Percentiles rank a stretch among this genome's conserved stretches.
phyloP scores from a whole-genome alignment of 1,140 invertebrate species.

The Gryllus bimaculatus region DNA sequence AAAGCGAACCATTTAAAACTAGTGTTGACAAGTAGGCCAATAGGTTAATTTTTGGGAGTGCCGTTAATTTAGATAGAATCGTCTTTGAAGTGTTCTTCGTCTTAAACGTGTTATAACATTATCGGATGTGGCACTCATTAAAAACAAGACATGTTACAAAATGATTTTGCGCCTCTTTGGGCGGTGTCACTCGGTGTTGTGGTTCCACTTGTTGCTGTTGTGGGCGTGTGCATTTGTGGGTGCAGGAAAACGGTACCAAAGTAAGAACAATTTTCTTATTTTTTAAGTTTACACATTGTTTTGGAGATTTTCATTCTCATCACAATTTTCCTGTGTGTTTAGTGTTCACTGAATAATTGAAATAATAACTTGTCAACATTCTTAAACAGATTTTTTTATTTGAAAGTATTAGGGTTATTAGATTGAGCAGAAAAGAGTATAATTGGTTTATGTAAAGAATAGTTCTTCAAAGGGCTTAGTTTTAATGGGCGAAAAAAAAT shows the following conservation, averaged over 20 bases:
- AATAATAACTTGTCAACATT: no score
- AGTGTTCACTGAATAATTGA: no score
- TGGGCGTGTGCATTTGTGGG: not conserved
- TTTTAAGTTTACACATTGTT: no score
- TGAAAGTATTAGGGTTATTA: no score
- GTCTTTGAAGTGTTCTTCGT: not conserved
- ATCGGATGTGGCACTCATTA: not conserved
- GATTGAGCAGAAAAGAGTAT: no score
- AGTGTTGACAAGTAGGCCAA: not conserved
- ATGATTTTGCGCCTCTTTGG: not conserved
- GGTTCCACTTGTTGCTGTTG: not conserved
- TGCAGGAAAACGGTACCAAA: not conserved
- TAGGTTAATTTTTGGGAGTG: not conserved
- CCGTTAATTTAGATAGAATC: not conserved
- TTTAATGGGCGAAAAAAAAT: no score
- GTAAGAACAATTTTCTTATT: not conserved
- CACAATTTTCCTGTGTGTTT: no score
- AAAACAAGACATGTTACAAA: not conserved
- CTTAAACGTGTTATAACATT: not conserved
- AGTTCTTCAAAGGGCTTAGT: no score
- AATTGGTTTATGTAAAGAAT: no score
- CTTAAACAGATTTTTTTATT: no score
- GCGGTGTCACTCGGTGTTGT: not conserved
- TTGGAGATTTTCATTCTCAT: no score
- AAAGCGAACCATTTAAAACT: not conserved